Base-by-base conservation (phyloP, 2,113 vertebrate genomes). In the Gasterosteus aculeatus region DNA sequence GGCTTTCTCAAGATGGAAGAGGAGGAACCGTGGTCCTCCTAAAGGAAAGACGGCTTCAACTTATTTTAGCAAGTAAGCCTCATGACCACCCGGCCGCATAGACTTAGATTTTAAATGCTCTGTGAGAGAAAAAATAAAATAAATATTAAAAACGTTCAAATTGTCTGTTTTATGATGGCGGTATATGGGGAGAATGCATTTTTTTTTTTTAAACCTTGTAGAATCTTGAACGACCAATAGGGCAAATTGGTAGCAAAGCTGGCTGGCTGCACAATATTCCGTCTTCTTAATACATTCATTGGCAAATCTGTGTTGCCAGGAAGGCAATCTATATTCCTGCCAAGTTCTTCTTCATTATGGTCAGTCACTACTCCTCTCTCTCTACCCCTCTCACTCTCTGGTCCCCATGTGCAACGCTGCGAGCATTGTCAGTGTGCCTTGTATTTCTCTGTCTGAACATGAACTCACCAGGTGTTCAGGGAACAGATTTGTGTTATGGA, bases 1-100 rank as follows among this genome's bases (percentile, higher is more conserved):
- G 33, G 49, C 44, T 69, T 33, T 75, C 26, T 42, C 16, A 46
- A 63, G 29, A 60, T 67, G 16, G 41, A 76, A 19, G 53, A 49
- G 63, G 26, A 51, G 26, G 59, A 29, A 31, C 62, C 18, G 9
- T 16, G 35, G 73, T 49, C 51, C 54, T 47, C 41, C 51, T 46
- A 41, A 29, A 62, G 31, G 12, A 8, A 10, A 31, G 1, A 57
- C 9, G n/a, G 33, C 42, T 51, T 33, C 54, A 80, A 10, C 42
- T 39, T 49, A 42, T 64, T 74, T 38, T 33, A 64, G n/a, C 38
- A 31, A 68, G 47, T 56, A 31, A 56, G 46, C n/a, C 10, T 8
- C 26, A 18, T 8, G 44, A 53, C 26, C 16, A 3, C 53, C 51
- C 22, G 42, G 33, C 22, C 3, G 7, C 7, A 33, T 29, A 16